Percentiles rank a stretch among this genome's conserved stretches.
phyloP scores from a whole-genome alignment of 1,140 invertebrate species.

The Heliconius himera region DNA sequence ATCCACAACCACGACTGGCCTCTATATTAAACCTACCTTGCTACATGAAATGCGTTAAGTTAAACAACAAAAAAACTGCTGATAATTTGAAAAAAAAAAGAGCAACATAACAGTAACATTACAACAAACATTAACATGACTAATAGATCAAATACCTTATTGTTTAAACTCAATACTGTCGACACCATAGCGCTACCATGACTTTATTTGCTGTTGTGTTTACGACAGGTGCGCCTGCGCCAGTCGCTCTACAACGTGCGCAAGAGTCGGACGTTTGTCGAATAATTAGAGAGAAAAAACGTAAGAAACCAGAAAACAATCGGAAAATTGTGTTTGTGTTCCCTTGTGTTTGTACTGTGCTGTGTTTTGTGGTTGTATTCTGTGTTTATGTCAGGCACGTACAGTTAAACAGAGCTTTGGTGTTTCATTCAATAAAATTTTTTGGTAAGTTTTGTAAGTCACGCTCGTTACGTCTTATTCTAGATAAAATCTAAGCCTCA shows the following conservation, averaged over 20 bases:
- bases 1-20: no score
- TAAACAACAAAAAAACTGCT: no score
- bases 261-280: slow-evolving; percentile 52
- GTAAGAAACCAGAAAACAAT: slow-evolving; percentile 15
- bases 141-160: slow-evolving; percentile 20
- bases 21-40: no score
- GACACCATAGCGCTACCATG: slow-evolving; percentile 50
- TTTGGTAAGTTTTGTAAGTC: slow-evolving; percentile 53
- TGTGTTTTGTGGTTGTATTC: slow-evolving; percentile 36
- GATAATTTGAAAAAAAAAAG: not conserved
- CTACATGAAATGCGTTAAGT: no score
- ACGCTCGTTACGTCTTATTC: slow-evolving; percentile 15
- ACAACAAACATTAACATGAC: not conserved
- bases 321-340: slow-evolving; percentile 42
- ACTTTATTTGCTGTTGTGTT: slow-evolving; percentile 66
- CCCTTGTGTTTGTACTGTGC: slow-evolving; percentile 39
- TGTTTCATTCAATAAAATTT: slow-evolving; percentile 7
- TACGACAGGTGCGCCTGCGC: slow-evolving; percentile 58
- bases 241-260: slow-evolving; percentile 58
- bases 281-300: not conserved
- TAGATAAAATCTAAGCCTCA: slow-evolving; percentile 27
- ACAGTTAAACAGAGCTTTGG: slow-evolving; percentile 19
- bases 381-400: slow-evolving; percentile 11
- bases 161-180: slow-evolving; percentile 42
- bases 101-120: not conserved